Base-by-base conservation (phyloP, 2,888 invertebrate genomes). In the Fragum sueziense region DNA sequence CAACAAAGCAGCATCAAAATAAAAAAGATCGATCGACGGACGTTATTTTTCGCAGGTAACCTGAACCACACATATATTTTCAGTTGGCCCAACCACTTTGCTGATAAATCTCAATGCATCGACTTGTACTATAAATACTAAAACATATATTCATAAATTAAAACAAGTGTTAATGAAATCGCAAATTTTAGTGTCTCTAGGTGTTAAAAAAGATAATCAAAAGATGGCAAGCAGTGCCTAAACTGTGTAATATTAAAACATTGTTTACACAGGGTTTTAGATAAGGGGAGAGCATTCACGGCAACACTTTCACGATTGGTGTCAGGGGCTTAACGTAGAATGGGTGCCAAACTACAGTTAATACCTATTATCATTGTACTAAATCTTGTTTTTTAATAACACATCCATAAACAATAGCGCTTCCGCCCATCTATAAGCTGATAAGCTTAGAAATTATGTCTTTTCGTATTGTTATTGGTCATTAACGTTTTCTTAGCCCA, bases 211-310 rank as follows among this genome's bases (percentile, higher is more conserved):
- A 65, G 65, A 65, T 65, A 65, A 65, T 65, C 37, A 25, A n/a
- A 65, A 34, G 25, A 41, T n/a, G 65, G 25, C n/a, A n/a, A 34
- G 41, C 65, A 33, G 31, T 65, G 34, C 34, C 41, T 34, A 2
- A 65, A 65, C 22, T 41, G 37, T 41, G 41, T 65, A 65, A 65
- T 41, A 65, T 65, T 65, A 70, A 70, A 52, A 70, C 70, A 54
- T 31, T 54, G 70, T 70, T 70, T 54, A 70, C 54, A 11, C 4
- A 54, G 14, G 54, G 70, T n/a, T 70, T 70, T 70, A 70, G 70
- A 70, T 70, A 70, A 33, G 29, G 54, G 70, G n/a, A 70, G 70
- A 70, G 29, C 31, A 70, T 54, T 70, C 70, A 34, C 70, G 57
- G 70, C 70, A 70, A 70, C 70, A 52, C 34, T 54, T 54, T 54